A percentile compares a stretch with the other conserved stretches of the same genome.
phyloP scores from a whole-genome alignment of 2,797 vertebrate species.

The Tolypeutes matacus region DNA sequence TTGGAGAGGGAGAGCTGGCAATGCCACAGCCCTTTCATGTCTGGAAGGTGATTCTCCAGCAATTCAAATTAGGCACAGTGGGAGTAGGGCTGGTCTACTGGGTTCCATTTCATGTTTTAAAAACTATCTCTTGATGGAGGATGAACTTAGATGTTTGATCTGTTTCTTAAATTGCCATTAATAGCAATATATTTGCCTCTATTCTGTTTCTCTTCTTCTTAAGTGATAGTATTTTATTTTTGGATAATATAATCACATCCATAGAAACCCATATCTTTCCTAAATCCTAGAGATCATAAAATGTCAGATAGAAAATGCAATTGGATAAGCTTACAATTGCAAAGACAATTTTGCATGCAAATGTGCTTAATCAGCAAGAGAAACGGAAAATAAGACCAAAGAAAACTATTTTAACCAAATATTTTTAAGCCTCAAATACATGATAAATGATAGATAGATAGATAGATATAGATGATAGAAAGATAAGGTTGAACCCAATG shows the following conservation, averaged over 20 bases:
- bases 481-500: neutral
- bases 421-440: neutral
- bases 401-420: constrained; percentile 30
- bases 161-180: neutral
- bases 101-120: neutral
- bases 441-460: no score
- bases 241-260: neutral
- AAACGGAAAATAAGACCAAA: neutral
- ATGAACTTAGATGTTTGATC: neutral
- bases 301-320: neutral
- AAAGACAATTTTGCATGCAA: neutral
- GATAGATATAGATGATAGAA: neutral
- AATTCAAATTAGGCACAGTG: neutral
- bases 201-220: neutral
- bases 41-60: neutral
- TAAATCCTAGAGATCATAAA: neutral
- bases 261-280: neutral
- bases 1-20: neutral
- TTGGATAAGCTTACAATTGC: neutral
- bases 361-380: neutral
- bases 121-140: neutral
- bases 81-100: neutral
- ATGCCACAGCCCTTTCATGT: neutral
- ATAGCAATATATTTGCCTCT: neutral
- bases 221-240: constrained; percentile 28